Base-by-base conservation (phyloP, 2,113 vertebrate species). In the Tyrannus savana region DNA sequence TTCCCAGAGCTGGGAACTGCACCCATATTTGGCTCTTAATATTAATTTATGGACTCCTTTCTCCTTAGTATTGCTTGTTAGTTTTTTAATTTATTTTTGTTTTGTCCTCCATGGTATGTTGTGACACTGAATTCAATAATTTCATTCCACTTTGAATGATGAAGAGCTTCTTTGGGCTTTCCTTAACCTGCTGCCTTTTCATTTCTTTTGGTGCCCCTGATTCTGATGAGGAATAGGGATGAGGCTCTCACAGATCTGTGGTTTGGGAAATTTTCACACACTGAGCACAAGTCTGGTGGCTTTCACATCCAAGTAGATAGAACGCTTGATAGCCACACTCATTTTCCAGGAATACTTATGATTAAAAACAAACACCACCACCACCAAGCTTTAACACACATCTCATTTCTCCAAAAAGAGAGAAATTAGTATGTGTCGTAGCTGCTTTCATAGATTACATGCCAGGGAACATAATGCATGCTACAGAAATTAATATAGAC, bases 401-500 rank as follows among this genome's bases (percentile, higher is more conserved):
- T 91, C 67, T 83, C 66, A 37, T 84, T 93, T 94, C 60, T 76
- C 83, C 89, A 91, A 73, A 86, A 94, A 96, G 80, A 93, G 59
- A 84, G 41, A 92, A 53, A 89, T 96, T 88, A 92, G 76, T 60
- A 53, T 90, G 83, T 96, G 88, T 74, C 46, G 41, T 84, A 90
- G 90, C 88, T 94, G 88, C 49, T 94, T 96, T 94, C 88, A 90
- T 74, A 90, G 87, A 92, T 86, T 95, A 79, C 62, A 87, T 92
- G 86, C 90, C 92, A 95, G 80, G 76, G 73, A 90, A 75, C 46
- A 66, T 72, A 87, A 91, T 66, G 77, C 64, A 84, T 87, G 46
- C 63, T 87, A 72, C 76, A 87, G 62, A 94, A 94, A 92, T 84
- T 78, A 84, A 50, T 93, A 66, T 49, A 89, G 94, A 90, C 63